These are phyloP conservation scores for Apamea sordens DNA, from an alignment of 2,888 invertebrate genomes.

Conservation along the genomic window DNA sequence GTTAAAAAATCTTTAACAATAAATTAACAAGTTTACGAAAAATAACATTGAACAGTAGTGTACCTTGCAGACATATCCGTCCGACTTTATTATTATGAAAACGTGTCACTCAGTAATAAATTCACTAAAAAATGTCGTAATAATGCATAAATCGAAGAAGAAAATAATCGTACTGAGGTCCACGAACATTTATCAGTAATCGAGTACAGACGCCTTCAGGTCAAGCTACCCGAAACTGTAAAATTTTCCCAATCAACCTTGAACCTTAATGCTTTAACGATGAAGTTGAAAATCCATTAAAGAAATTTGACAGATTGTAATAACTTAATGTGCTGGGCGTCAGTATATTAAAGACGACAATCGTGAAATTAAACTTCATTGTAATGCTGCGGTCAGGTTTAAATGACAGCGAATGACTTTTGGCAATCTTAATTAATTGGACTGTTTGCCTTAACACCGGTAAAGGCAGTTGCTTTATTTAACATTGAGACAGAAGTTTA, in stretches of 20 bases:
- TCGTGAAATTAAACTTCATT: slow-evolving; percentile 47
- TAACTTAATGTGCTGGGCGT: no score
- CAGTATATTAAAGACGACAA: slow-evolving; percentile 22
- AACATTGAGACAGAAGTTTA: slow-evolving; percentile 24
- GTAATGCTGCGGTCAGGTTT: slow-evolving; percentile 10
- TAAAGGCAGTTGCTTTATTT: slow-evolving; percentile 14
- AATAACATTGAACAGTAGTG: slow-evolving; percentile 24
- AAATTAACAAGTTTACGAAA: slow-evolving; percentile 40
- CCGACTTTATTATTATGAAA: slow-evolving; percentile 27
- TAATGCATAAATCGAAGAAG: not conserved
- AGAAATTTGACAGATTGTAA: no score
- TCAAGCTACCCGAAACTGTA: no score
- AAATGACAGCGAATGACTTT: slow-evolving; percentile 33
- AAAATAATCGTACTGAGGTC: slow-evolving; percentile 11
- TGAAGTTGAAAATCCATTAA: no score
- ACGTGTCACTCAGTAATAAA: slow-evolving; percentile 35
- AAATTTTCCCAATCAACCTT: no score
- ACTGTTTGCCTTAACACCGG: slow-evolving; percentile 32
- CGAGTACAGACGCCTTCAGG: not conserved
- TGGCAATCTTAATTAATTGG: slow-evolving; percentile 49
- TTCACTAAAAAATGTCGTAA: slow-evolving; percentile 34
- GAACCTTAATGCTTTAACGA: no score
- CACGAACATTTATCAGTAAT: slow-evolving; percentile 34
- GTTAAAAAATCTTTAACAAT: slow-evolving; percentile 14
- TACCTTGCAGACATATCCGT: slow-evolving; percentile 3